Conservation (phyloP, 2,888 invertebrate species). For the Pomacea canaliculata region DNA sequence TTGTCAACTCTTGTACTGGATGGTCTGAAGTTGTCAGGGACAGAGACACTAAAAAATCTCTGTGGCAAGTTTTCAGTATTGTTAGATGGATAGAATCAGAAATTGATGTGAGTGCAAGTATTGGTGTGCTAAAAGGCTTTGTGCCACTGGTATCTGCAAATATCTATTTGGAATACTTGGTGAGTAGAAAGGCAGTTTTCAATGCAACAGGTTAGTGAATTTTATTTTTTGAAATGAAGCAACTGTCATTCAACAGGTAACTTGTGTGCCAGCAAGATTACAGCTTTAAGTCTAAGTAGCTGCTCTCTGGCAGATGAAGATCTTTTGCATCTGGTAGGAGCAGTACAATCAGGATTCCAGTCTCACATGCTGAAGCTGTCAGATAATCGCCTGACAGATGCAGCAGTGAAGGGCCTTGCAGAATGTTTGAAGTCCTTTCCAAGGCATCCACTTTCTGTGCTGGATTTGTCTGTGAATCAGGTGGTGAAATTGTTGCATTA, state of each 20-base stretch:
- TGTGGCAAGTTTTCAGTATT: conserved; percentile 36
- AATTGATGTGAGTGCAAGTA: too few species aligned
- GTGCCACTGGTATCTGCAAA: too few species aligned
- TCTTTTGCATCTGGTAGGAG: conserved; percentile 43
- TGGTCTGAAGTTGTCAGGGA: conserved; percentile 54
- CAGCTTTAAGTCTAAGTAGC: conserved; percentile 54
- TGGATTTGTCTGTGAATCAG: conserved; percentile 57
- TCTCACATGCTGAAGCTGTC: conserved; percentile 60
- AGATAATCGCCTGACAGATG: conserved; percentile 58
- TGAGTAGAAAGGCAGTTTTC: too few species aligned
- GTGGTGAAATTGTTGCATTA: conserved; percentile 32
- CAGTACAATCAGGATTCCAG: conserved; percentile 46
- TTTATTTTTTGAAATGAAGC: too few species aligned
- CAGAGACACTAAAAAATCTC: conserved; percentile 41
- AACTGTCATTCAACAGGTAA: background rate
- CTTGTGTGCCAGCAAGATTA: conserved; percentile 30
- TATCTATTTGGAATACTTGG: too few species aligned
- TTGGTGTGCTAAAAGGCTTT: too few species aligned
- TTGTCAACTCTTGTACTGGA: conserved; percentile 50
- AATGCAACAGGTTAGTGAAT: too few species aligned
- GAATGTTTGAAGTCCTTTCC: conserved; percentile 44
- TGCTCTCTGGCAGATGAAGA: conserved; percentile 57
- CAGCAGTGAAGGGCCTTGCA: conserved; percentile 40
- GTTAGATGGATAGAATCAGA: too few species aligned
- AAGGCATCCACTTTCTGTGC: conserved; percentile 49